These are phyloP conservation scores for Falco novaeseelandiae DNA, from an alignment of 2,797 vertebrate species.

Conservation along the genomic window DNA sequence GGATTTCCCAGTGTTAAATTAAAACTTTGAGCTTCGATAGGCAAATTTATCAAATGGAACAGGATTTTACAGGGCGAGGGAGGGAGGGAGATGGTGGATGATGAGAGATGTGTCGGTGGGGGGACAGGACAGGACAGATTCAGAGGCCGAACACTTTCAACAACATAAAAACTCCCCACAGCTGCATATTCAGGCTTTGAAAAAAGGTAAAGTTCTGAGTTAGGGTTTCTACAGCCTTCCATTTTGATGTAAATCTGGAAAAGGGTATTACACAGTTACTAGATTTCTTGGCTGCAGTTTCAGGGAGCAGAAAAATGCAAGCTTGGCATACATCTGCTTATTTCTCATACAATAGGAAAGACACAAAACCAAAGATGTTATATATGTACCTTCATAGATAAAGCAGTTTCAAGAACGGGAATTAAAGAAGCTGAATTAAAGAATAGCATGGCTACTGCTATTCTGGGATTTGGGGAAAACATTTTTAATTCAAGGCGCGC, in stretches of 20 bases:
- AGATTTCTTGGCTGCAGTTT: neutral
- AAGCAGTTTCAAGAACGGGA: neutral
- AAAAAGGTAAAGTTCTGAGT: neutral
- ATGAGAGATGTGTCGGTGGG: too few relatives aligned
- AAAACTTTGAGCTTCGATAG: neutral
- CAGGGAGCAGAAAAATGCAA: neutral
- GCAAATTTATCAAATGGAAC: neutral
- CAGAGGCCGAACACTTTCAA: neutral
- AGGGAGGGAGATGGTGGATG: neutral
- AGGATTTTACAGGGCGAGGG: neutral
- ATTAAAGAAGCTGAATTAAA: neutral
- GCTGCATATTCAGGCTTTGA: neutral
- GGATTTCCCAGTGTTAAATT: neutral
- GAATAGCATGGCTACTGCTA: neutral
- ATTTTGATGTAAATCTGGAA: neutral
- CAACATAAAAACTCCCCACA: neutral
- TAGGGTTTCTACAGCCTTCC: neutral
- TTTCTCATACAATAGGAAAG: neutral
- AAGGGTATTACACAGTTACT: neutral
- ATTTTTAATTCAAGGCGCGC: neutral
- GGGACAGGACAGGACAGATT: neutral
- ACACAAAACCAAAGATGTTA: neutral
- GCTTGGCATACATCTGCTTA: neutral
- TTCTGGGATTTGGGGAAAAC: neutral
- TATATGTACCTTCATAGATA: neutral